phyloP scores from a whole-genome alignment of 23 tunicate species.

The Aplidium turbinatum region DNA sequence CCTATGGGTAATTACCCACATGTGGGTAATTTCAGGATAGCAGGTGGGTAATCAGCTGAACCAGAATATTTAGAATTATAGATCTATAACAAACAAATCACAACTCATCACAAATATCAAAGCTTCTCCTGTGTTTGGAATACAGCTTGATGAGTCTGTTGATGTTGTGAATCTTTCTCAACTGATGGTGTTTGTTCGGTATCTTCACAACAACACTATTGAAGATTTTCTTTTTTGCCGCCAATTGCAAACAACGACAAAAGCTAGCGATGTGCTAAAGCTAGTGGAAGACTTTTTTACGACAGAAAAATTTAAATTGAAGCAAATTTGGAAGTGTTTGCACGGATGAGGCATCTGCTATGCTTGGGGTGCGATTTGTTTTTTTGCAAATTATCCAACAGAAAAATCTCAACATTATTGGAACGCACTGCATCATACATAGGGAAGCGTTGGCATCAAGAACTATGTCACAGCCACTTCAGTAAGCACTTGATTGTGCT shows the following conservation, averaged over 20 bases:
- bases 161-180: slow-evolving; percentile 3
- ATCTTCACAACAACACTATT: slow-evolving; percentile 8
- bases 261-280: slow-evolving; percentile 18
- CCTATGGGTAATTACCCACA: too few species aligned
- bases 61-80: too few species aligned
- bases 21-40: too few species aligned
- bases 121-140: too few species aligned
- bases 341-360: slow-evolving; percentile 40
- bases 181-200: slow-evolving; percentile 13
- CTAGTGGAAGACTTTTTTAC: neutral
- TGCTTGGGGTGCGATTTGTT: slow-evolving; percentile 28
- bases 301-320: slow-evolving; percentile 21
- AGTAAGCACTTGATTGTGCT: slow-evolving; percentile 34
- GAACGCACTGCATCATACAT: too few species aligned
- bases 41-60: too few species aligned
- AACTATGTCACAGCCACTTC: slow-evolving; percentile 8
- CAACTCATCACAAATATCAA: too few species aligned
- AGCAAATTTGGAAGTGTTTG: slow-evolving; percentile 28
- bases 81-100: too few species aligned
- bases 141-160: too few species aligned
- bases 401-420: too few species aligned
- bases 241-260: slow-evolving; percentile 10
- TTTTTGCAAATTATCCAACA: slow-evolving; percentile 15
- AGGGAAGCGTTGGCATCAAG: slow-evolving; percentile 29
- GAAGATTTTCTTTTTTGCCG: slow-evolving; percentile 20